Evolutionary conservation across 2,797 vertebrate species (phyloP).

Genomic region (Muraenolepis orangiensis): DNA sequence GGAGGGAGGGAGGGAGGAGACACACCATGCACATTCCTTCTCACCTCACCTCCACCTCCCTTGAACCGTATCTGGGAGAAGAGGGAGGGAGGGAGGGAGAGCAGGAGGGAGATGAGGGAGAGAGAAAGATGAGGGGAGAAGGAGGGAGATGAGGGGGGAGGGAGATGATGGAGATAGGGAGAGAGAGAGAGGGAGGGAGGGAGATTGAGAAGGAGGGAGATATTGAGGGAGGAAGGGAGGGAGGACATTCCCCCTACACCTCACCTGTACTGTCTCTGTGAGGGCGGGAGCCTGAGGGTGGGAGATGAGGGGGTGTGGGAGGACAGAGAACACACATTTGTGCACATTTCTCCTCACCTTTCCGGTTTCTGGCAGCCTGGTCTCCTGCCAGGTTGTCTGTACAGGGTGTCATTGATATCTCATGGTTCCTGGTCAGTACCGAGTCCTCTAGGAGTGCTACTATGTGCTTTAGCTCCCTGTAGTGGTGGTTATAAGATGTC

Average conservation of each 20-base stretch:
- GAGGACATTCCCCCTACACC: not conserved
- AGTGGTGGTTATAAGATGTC: not conserved
- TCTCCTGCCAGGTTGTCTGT: no score
- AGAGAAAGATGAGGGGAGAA: no score
- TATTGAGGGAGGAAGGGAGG: not conserved
- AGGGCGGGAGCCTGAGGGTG: not conserved
- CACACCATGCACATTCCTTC: not conserved
- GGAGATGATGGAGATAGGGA: no score
- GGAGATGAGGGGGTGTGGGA: not conserved
- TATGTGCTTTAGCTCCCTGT: not conserved
- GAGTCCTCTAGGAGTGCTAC: not conserved
- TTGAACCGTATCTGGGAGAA: not conserved
- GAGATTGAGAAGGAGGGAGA: no score
- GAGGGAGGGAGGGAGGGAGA: not conserved
- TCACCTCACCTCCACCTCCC: not conserved
- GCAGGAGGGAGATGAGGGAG: not conserved
- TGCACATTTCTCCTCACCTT: no score
- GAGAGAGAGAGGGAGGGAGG: not conserved
- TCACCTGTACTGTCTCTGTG: not conserved
- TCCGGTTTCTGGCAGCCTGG: no score
- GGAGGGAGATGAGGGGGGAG: no score
- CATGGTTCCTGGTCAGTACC: not conserved
- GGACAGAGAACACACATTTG: no score
- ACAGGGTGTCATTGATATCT: no score
- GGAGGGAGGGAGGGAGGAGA: not conserved